A percentile compares a stretch with the other conserved stretches of the same genome.
These are phyloP conservation scores for Ovis aries DNA, from an alignment of 2,113 vertebrate species.

Conservation along the genomic window ARS-UI_Ramb_v3.0 NC_056069.1:61028501-61029000, in stretches of 20 bases:
- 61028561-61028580: neutral
- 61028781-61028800: neutral
- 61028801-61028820: neutral
- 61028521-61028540: neutral
- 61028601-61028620: neutral
- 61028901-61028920: neutral
- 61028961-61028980: neutral
- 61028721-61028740: neutral
- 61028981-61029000: neutral
- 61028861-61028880: neutral
- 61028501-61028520: neutral
- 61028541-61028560: neutral
- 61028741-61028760: neutral
- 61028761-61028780: neutral
- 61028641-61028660: neutral
- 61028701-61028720: neutral
- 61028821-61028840: neutral
- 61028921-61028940: neutral
- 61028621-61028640: neutral
- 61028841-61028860: neutral
- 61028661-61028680: neutral
- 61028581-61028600: neutral
- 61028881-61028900: neutral
- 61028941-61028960: neutral
- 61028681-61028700: neutral